Percentiles rank a stretch among this genome's conserved stretches.
Conservation (phyloP, 2,113 vertebrate species). For the Datnioides undecimradiatus region DNA sequence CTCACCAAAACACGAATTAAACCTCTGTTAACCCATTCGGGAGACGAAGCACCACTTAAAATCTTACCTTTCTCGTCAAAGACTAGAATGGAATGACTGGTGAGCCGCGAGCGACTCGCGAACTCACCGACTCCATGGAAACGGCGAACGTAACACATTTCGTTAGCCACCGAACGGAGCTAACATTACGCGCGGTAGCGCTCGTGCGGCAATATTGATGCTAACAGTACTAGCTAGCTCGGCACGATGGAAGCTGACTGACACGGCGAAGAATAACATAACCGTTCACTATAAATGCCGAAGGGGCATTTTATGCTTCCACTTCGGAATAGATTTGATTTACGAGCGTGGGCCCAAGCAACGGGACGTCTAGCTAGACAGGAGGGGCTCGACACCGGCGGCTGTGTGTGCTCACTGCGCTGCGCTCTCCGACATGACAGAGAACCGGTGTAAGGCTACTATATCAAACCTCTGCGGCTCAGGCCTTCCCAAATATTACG, state of each 20-base stretch:
- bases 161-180: neutral
- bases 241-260: slow-evolving; percentile 12
- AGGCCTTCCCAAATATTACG: neutral
- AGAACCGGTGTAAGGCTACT: slow-evolving; percentile 76
- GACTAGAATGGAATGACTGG: neutral
- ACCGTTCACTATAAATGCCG: neutral
- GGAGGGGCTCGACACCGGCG: slow-evolving; percentile 81
- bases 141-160: slow-evolving; percentile 65
- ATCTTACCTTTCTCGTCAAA: neutral
- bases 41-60: neutral
- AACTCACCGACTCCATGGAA: slow-evolving; percentile 70
- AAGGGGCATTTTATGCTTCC: neutral
- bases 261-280: slow-evolving; percentile 18
- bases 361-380: slow-evolving; percentile 55
- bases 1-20: slow-evolving; percentile 14
- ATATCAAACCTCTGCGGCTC: slow-evolving; percentile 15
- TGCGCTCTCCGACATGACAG: slow-evolving; percentile 79
- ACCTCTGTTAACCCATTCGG: accelerated
- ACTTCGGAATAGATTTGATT: neutral
- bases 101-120: neutral
- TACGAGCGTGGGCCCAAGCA: neutral
- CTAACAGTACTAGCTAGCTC: slow-evolving; percentile 62
- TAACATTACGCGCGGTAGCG: slow-evolving; percentile 15
- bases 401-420: slow-evolving; percentile 63
- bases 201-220: slow-evolving; percentile 34